These are phyloP conservation scores for Heterotis niloticus DNA, from an alignment of 2,113 vertebrate genomes.

Conservation along the genomic window DNA sequence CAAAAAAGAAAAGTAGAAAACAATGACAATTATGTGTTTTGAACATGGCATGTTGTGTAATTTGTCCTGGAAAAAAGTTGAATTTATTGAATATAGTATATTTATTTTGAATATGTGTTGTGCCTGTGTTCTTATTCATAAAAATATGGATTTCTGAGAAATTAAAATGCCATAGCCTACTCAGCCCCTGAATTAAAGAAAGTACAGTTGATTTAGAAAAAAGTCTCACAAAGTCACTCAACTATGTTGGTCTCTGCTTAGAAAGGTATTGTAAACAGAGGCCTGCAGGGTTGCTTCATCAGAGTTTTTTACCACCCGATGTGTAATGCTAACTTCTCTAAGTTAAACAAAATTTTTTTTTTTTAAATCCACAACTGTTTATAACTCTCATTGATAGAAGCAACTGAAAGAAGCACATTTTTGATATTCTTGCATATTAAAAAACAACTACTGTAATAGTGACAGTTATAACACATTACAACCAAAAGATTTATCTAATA, in stretches of 20 bases:
- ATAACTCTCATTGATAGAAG: no score
- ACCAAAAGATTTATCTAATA: no score
- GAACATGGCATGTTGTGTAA: constrained; percentile 65
- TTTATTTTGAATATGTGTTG: constrained; percentile 65
- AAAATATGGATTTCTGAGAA: background rate
- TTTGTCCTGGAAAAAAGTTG: constrained; percentile 55
- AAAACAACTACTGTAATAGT: no score
- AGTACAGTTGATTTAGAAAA: background rate
- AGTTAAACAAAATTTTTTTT: no score
- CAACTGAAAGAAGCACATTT: no score
- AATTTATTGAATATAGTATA: constrained; percentile 69
- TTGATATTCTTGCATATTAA: no score
- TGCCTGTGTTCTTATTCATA: constrained; percentile 51
- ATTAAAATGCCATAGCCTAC: background rate
- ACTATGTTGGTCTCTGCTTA: background rate
- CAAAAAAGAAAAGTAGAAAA: constrained; percentile 41
- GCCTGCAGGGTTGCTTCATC: no score
- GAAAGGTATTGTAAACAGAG: no score
- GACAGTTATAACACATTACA: no score
- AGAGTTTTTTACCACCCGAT: no score
- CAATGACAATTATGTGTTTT: constrained; percentile 41
- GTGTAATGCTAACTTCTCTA: no score
- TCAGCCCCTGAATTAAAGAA: background rate
- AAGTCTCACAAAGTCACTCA: background rate
- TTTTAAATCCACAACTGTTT: no score